phyloP scores from a whole-genome alignment of 2,797 vertebrate species.

The Poeciliopsis presidionis region DNA sequence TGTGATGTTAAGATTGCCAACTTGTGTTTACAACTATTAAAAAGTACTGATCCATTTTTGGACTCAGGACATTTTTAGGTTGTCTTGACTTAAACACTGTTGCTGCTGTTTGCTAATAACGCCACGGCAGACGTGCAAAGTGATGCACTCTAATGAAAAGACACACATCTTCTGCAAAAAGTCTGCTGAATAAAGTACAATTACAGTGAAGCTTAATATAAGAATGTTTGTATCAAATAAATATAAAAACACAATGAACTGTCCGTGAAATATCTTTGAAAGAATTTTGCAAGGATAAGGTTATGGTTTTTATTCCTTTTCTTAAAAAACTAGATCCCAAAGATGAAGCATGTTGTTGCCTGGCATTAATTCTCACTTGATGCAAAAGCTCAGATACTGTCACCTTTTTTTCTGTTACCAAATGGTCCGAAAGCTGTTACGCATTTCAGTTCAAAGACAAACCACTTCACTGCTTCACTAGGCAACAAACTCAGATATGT shows the following conservation, averaged over 20 bases:
- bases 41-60: background rate
- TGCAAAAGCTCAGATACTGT: background rate
- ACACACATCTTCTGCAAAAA: background rate
- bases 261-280: background rate
- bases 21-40: background rate
- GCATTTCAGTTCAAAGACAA: background rate
- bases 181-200: background rate
- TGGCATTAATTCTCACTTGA: background rate
- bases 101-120: background rate
- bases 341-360: background rate
- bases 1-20: background rate
- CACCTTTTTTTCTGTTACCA: background rate
- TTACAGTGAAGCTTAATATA: background rate
- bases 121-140: background rate
- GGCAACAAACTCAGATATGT: background rate
- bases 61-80: background rate
- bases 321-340: background rate
- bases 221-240: background rate
- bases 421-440: background rate
- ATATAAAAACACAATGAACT: background rate
- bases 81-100: background rate
- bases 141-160: background rate
- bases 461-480: background rate
- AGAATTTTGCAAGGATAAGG: background rate
- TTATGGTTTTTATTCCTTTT: background rate